Conservation (phyloP, 2,797 vertebrate species). For the Lerista edwardsae region DNA sequence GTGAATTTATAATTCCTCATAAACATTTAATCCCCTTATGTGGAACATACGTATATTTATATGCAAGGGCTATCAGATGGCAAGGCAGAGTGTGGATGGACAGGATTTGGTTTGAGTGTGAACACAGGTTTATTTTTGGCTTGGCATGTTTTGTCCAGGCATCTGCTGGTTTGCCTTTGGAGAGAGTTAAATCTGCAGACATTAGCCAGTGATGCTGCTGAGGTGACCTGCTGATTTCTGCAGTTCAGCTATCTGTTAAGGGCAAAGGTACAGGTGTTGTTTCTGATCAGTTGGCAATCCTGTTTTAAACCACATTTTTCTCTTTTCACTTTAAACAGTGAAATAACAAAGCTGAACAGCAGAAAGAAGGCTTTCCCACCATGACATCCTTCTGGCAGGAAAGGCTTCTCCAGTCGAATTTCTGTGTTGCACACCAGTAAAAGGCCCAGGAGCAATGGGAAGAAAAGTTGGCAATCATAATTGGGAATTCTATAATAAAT, state of each 20-base stretch:
- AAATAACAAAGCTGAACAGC: no score
- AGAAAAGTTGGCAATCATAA: no score
- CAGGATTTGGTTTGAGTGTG: background rate
- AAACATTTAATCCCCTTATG: slow-evolving; percentile 53
- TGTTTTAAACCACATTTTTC: background rate
- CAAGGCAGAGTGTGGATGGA: background rate
- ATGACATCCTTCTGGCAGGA: no score
- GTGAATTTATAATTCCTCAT: slow-evolving; percentile 48
- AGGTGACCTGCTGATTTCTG: background rate
- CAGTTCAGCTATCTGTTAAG: background rate
- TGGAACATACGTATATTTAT: slow-evolving; percentile 20
- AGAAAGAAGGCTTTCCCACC: no score
- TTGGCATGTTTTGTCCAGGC: background rate
- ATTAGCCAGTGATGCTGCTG: background rate
- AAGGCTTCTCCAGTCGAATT: no score
- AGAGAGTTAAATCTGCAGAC: background rate
- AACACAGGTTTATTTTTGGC: no score
- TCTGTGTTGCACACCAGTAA: no score
- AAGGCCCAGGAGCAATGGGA: background rate
- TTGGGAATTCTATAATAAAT: no score
- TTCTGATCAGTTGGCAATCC: background rate
- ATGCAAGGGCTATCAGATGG: slow-evolving; percentile 1
- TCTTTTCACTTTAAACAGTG: no score
- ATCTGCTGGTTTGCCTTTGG: background rate
- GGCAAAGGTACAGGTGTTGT: background rate